A percentile compares a stretch with the other conserved stretches of the same genome.
phyloP scores from a whole-genome alignment of 1,140 invertebrate genomes.

The Triops longicaudatus region DNA sequence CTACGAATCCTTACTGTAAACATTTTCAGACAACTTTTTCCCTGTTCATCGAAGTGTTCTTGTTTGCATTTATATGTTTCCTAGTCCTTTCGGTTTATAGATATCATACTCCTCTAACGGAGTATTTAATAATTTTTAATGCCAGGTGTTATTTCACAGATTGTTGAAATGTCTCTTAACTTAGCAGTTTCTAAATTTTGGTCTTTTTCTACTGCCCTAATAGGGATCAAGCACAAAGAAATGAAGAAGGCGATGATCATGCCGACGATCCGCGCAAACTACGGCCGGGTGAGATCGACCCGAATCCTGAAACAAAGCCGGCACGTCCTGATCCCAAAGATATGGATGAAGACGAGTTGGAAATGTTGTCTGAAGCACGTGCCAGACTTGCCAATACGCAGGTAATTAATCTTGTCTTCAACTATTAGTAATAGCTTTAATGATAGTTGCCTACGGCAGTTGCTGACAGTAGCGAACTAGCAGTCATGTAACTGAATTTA shows the following conservation, averaged over 20 bases:
- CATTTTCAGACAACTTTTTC: no score
- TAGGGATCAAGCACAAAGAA: constrained; percentile 96
- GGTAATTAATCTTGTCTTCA: constrained; percentile 22
- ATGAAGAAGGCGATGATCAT: constrained; percentile 87
- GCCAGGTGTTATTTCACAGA: background rate
- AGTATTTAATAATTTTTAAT: no score
- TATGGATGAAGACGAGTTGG: constrained; percentile 77
- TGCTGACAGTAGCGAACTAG: no score
- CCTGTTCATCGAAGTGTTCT: no score
- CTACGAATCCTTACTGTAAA: constrained; percentile 91
- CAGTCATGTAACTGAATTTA: no score
- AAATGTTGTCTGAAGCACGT: constrained; percentile 98
- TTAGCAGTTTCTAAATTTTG: constrained; percentile 5
- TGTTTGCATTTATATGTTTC: no score
- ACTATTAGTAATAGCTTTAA: background rate
- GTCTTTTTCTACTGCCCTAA: constrained; percentile 31
- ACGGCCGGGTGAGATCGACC: constrained; percentile 98
- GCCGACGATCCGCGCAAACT: constrained; percentile 91
- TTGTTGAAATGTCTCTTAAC: background rate
- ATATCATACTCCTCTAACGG: no score
- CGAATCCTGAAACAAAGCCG: constrained; percentile 98
- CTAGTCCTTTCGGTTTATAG: no score
- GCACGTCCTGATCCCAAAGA: constrained; percentile 91
- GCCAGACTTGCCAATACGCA: constrained; percentile 98
- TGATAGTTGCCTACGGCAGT: no score